phyloP scores from a whole-genome alignment of 2,113 vertebrate species.

The Heterocephalus glaber region DNA sequence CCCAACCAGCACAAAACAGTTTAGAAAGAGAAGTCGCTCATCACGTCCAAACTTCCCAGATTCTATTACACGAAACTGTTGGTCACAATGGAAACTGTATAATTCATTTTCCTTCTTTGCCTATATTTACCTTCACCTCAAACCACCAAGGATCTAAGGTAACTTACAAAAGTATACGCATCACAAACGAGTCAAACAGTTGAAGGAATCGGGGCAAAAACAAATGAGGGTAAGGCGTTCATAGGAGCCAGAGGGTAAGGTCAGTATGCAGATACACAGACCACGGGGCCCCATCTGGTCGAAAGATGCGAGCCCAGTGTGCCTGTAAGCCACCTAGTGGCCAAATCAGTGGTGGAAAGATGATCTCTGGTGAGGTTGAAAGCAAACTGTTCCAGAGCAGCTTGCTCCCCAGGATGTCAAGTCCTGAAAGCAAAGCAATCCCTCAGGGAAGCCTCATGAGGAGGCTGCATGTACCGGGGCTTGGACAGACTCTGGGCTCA shows the following conservation, averaged over 20 bases:
- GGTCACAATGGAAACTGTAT: not conserved
- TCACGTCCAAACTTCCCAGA: not conserved
- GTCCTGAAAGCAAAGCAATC: not conserved
- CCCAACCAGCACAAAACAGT: conserved; percentile 19
- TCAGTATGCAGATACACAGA: not conserved
- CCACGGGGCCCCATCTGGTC: not conserved
- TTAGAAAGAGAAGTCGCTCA: not conserved
- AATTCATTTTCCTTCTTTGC: conserved; percentile 50
- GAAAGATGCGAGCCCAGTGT: not conserved
- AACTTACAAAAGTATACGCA: conserved; percentile 31
- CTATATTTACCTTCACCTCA: conserved; percentile 51
- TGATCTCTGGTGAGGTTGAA: rapidly evolving
- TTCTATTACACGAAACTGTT: conserved; percentile 15
- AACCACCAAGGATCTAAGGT: conserved; percentile 50
- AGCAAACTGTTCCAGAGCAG: not conserved
- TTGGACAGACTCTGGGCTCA: not conserved
- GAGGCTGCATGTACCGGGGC: not conserved
- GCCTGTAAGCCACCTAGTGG: not conserved
- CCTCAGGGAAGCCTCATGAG: not conserved
- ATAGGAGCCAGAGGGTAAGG: not conserved
- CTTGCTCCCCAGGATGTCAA: not conserved
- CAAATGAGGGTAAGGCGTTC: not conserved
- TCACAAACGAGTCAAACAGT: conserved; percentile 17
- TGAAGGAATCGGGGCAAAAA: conserved; percentile 14
- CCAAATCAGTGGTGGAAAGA: not conserved